phyloP scores from a whole-genome alignment of 1,140 invertebrate species.

The Trachelipus rathkii region DNA sequence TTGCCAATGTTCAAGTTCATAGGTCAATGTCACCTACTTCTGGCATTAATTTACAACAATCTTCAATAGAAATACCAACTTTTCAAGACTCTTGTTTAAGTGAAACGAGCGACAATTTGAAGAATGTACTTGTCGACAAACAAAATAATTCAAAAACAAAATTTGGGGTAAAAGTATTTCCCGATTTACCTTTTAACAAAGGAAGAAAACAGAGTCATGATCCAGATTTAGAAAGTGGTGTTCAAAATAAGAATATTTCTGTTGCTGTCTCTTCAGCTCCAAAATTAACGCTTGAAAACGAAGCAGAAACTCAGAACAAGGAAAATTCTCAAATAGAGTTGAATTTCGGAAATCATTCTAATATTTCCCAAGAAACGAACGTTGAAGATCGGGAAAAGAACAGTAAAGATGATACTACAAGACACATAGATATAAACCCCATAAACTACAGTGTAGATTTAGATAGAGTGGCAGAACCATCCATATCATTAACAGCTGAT shows the following conservation, averaged over 20 bases:
- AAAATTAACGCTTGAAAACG: too few relatives aligned
- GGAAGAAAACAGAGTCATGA: neutral
- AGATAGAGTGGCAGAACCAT: too few relatives aligned
- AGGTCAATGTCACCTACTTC: neutral
- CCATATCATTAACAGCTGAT: too few relatives aligned
- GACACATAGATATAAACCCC: too few relatives aligned
- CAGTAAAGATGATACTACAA: too few relatives aligned
- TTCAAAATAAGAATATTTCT: neutral
- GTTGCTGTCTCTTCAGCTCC: too few relatives aligned
- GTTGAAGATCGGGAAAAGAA: too few relatives aligned
- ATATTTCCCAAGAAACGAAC: too few relatives aligned
- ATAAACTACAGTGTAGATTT: too few relatives aligned
- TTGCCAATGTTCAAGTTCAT: constrained; percentile 2
- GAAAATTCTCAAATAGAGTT: too few relatives aligned
- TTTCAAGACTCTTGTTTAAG: neutral
- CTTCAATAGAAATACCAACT: neutral
- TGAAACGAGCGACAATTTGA: neutral
- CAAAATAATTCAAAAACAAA: neutral
- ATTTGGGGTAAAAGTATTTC: constrained; percentile 3
- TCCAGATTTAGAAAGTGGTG: neutral
- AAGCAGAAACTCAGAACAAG: too few relatives aligned
- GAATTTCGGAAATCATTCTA: too few relatives aligned
- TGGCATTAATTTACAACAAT: neutral
- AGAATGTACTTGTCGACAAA: neutral
- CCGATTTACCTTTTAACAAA: neutral